These are phyloP conservation scores for Oplegnathus fasciatus DNA, from an alignment of 2,113 vertebrate genomes.

Conservation along the genomic window DNA sequence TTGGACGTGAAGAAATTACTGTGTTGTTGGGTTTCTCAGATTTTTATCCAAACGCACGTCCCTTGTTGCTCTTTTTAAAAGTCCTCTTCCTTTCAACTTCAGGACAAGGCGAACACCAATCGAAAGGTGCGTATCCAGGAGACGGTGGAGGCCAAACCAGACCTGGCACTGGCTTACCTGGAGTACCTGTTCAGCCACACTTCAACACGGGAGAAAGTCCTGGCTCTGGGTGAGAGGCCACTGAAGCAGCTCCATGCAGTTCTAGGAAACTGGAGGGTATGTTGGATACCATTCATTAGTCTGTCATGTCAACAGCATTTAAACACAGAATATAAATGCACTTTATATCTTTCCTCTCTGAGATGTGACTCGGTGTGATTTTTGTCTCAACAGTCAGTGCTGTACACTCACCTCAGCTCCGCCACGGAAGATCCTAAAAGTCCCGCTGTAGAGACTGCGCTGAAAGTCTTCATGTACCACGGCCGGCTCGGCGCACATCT, in stretches of 20 bases:
- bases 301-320: neutral
- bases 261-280: slow-evolving; percentile 89
- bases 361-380: neutral
- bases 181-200: slow-evolving; percentile 89
- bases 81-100: neutral
- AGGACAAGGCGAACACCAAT: slow-evolving; percentile 71
- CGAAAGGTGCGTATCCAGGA: slow-evolving; percentile 86
- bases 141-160: slow-evolving; percentile 85
- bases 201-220: slow-evolving; percentile 84
- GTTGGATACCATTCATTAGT: neutral
- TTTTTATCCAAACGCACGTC: neutral
- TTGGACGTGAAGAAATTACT: neutral
- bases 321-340: neutral
- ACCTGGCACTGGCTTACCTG: slow-evolving; percentile 89
- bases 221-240: slow-evolving; percentile 82
- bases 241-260: slow-evolving; percentile 86
- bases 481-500: slow-evolving; percentile 89
- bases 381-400: slow-evolving; percentile 80
- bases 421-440: slow-evolving; percentile 39
- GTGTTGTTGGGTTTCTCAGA: neutral
- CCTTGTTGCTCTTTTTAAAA: neutral
- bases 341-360: neutral
- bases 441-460: slow-evolving; percentile 78
- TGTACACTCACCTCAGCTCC: slow-evolving; percentile 82
- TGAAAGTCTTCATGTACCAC: slow-evolving; percentile 88